These are phyloP conservation scores for Rugalucina vietnamica DNA, from an alignment of 2,888 invertebrate genomes.

Conservation along the genomic window DNA sequence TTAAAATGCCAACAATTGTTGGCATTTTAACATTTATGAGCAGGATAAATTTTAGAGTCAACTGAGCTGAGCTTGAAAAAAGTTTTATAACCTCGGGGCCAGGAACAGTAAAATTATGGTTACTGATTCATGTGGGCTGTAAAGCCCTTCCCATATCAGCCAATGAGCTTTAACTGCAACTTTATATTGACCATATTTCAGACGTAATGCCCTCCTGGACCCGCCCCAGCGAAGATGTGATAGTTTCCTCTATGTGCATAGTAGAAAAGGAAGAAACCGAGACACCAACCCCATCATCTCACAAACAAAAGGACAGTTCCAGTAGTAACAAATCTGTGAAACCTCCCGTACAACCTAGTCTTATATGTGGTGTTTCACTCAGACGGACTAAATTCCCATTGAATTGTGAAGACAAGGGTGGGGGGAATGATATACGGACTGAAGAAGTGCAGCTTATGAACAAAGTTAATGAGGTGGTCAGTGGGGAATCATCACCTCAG, in stretches of 20 bases:
- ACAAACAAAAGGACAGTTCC: conserved; percentile 32
- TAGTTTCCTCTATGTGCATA: conserved; percentile 77
- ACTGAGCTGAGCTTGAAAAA: too few species aligned
- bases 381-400: conserved; percentile 68
- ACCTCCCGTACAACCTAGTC: conserved; percentile 74
- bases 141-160: too few species aligned
- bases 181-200: neutral
- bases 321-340: conserved; percentile 35
- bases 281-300: conserved; percentile 50
- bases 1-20: too few species aligned
- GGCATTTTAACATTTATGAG: too few species aligned
- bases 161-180: too few species aligned
- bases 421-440: conserved; percentile 51
- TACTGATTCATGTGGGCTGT: too few species aligned
- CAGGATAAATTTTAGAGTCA: too few species aligned
- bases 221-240: conserved; percentile 80
- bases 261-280: conserved; percentile 57
- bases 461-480: conserved; percentile 90
- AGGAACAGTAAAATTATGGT: too few species aligned
- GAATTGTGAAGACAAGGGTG: conserved; percentile 54
- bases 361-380: conserved; percentile 83
- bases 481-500: conserved; percentile 83
- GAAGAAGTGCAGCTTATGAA: conserved; percentile 89
- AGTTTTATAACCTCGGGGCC: too few species aligned
- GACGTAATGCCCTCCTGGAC: conserved; percentile 37